Base-by-base conservation (phyloP, 2,888 invertebrate genomes). In the Beris chalybata region DNA sequence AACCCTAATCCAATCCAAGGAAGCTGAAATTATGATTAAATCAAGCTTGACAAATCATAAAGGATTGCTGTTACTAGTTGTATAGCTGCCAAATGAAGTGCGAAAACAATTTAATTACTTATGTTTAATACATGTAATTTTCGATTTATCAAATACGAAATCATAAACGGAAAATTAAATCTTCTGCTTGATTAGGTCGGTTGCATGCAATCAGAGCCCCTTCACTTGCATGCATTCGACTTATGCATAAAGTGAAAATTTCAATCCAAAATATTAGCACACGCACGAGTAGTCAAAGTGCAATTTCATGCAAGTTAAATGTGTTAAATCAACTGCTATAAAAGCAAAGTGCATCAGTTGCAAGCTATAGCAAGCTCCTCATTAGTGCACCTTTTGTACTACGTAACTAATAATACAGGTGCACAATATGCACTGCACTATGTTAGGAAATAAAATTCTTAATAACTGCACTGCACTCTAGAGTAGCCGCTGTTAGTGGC, bases 171-270 rank as follows among this genome's bases (percentile, higher is more conserved):
- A 31, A 56, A 56, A 56, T 15, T 56, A 15, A 56, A 43, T 56
- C 56, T 56, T 56, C 43, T 32, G 43, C n/a, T 43, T 56, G 56
- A 56, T 56, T 56, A 38, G 32, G 9, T 56, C 56, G 43, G 38
- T 56, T 43, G 43, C 13, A 15, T 15, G 6, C 38, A 13, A 5
- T 54, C 22, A 54, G 4, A 22, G 30, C 1, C 30, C 31, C 31
- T 54, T n/a, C 54, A 29, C 12, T 52, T 52, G 52, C 54, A 29
- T 31, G 31, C 22, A 54, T 29, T 12, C 11, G 7, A 52, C 30
- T 52, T 52, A 29, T 38, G 43, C 38, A 56, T 43, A 38, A 13
- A 43, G 32, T 54, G 54, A 4, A 54, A 54, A 54, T 32, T 54
- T 31, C 54, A 54, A 54, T 11, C 31, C 15, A 30, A 54, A 31